Evolutionary conservation across 1,140 invertebrate species (phyloP), one percentile per base, ranked within the genome.

Genomic region (Periplaneta americana): DNA sequence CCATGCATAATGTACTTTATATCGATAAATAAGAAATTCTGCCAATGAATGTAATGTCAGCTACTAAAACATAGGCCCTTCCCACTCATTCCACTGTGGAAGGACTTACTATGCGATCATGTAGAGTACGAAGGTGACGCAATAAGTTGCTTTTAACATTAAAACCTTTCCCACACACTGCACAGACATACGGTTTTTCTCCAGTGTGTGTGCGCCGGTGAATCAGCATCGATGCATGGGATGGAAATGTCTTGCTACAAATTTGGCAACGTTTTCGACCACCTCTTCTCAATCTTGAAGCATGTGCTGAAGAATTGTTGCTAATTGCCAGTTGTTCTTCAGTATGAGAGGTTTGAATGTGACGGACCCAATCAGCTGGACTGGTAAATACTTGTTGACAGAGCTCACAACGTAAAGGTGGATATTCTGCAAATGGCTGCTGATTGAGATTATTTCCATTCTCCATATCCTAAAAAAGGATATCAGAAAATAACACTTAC

Each of bases 331-430:
- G 88, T 90, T 96, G 94, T 87, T 94, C 92, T 85, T 96, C 95
- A 0, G 95, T 96, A 86, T 96, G 95, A 80, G 93, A 92, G 82
- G 91, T 94, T 86, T 96, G 94, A 87, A 96, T 94, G 83, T 96
- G 95, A 48, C 94, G 91, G 18, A 96, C 95, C 95, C 95, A 96
- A 88, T 95, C 94, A 79, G 92, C 94, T 0, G 95, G 95, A 80
- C 94, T 95, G 34, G 93, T 91, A 88, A 95, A 96, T 85, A 93
- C 94, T 85, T 95, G 94, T 85, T 95, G 92, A 85, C 95, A 96
- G 2, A 96, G 88, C 86, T 96, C 95, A 86, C 95, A 96, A 35
- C 92, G 91, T 3, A 95, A 86, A 17, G 93, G 90, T 8, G 93
- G 93, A 87, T 93, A 94, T 80, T 90, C 90, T 82, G 88, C n/a